Percentiles rank a stretch among this genome's conserved stretches.
These are phyloP conservation scores for Steromphala cineraria DNA, from an alignment of 2,888 invertebrate species.

Conservation along the genomic window DNA sequence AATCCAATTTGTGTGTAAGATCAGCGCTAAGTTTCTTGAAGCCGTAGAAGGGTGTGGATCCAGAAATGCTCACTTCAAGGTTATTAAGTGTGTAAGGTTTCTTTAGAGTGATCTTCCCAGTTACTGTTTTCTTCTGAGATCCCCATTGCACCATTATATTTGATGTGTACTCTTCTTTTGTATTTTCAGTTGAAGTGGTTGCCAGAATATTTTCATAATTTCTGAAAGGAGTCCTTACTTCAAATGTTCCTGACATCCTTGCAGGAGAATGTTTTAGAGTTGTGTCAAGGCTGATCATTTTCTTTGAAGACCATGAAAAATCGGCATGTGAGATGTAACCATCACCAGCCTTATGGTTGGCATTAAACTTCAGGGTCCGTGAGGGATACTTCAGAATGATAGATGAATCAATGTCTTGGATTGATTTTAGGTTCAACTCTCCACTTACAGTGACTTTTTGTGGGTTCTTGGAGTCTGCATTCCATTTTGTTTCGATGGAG, in stretches of 20 bases:
- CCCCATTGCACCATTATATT: neutral
- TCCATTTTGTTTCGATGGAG: neutral
- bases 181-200: neutral
- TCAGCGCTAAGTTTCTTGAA: conserved; percentile 37
- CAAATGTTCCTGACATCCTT: conserved; percentile 19
- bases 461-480: neutral
- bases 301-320: neutral
- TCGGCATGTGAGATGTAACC: neutral
- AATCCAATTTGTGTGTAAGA: neutral
- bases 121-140: neutral
- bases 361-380: neutral
- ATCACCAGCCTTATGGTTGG: neutral
- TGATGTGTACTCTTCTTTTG: neutral
- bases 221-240: conserved; percentile 36
- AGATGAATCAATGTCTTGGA: neutral
- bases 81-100: conserved; percentile 45
- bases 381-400: conserved; percentile 5
- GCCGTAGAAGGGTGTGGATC: conserved; percentile 50
- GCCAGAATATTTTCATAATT: neutral
- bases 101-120: neutral
- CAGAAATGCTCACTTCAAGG: conserved; percentile 41
- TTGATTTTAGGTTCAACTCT: neutral
- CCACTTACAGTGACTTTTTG: neutral
- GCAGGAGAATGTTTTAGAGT: too few species aligned
- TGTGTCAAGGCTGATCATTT: neutral